Base-by-base conservation (phyloP, 2,888 invertebrate genomes). In the Germaria angustata region DNA sequence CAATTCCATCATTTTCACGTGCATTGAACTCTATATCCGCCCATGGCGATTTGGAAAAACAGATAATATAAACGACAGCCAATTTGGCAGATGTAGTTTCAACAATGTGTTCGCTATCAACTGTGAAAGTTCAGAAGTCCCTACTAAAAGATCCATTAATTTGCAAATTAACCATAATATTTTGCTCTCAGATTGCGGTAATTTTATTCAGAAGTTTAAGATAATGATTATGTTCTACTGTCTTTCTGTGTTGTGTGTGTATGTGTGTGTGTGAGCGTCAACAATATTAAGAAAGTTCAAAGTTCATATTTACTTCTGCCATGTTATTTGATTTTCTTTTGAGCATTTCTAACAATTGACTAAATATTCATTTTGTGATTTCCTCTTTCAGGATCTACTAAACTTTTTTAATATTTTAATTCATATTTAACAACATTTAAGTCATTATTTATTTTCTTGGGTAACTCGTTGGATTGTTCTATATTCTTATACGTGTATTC, bases 301-400 rank as follows among this genome's bases (percentile, higher is more conserved):
- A 65, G 28, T 51, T 76, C 15, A 5, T 76, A 41, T 76, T 68
- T 51, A 68, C 59, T 68, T 61, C 2, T 41, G 59, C 66, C 20
- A 39, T 76, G 49, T 59, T 68, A 76, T 66, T 76, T 76, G 66
- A 66, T 66, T 66, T 76, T 59, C 34, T 59, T 17, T 34, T n/a
- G 2, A 41, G 59, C 9, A 44, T 46, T 55, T 55, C 46, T 36
- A 17, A 46, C 44, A 28, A 28, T 57, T 24, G 44, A 55, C 44
- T 34, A 34, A 69, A n/a, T 9, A 57, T 69, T 51, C 5, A 28
- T 39, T 53, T 46, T 46, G n/a, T n/a, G n/a, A n/a, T n/a, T n/a
- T n/a, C n/a, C 24, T 49, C 13, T 28, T 15, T 61, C 13, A 8
- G 0, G 7, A 2, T 32, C 1, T 15, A 2, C 2, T 17, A 39